Base-by-base conservation (phyloP, 1,140 invertebrate species). In the Tigriopus japonicus region DNA sequence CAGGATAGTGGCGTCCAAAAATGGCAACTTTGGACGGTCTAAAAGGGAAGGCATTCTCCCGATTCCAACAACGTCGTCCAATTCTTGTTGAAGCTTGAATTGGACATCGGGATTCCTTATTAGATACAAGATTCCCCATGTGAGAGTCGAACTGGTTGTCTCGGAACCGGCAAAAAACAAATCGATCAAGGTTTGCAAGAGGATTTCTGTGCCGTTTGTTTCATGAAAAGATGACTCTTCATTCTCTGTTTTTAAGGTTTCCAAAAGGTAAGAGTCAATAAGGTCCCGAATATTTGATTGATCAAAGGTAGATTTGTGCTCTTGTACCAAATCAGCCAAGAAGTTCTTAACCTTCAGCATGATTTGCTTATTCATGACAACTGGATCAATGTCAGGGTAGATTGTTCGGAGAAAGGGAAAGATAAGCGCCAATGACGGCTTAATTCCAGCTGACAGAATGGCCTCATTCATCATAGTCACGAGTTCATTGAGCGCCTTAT, bases 1-100 rank as follows among this genome's bases (percentile, higher is more conserved):
- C 41, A 76, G 74, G 24, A 90, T 72, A 12, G 79, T 75, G 6
- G 85, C 84, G 62, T 81, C 76, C 14, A 79, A 69, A 63, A 74
- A 78, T 1, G 75, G 70, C 52, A 83, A 66, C 0, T 64, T 1
- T 67, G 56, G 51, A 54, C 78, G 52, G 14, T 40, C 59, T 28
- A 54, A 58, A 54, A 14, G 49, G n/a, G 19, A 24, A 21, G 45
- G 0, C 14, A 21, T 40, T 41, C 24, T 35, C 6, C 14, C 21
- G 2, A 5, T 51, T 42, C 52, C 51, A 7, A 65, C 53, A 15
- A 54, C 59, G 1, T 19, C 60, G 41, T 65, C 64, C 17, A 65
- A 54, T 56, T 65, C 53, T 13, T 62, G 17, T 41, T 65, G 63
- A 12, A 65, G 28, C 1, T 52, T 24, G 0, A 10, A 10, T 56